phyloP scores from a whole-genome alignment of 2,888 invertebrate genomes.

The Calameuta pallipes region DNA sequence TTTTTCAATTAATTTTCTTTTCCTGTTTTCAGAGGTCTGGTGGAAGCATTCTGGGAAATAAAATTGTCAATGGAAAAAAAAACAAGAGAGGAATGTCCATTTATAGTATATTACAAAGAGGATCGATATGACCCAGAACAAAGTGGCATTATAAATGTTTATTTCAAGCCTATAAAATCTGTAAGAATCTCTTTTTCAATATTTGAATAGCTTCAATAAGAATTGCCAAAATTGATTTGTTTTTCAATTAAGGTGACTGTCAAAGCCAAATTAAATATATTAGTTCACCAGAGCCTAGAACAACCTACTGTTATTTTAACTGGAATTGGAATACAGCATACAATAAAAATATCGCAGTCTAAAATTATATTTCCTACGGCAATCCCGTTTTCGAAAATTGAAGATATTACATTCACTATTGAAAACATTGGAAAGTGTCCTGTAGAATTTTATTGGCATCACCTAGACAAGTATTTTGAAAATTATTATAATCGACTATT shows the following conservation, averaged over 20 bases:
- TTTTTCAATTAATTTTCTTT: constrained; percentile 20
- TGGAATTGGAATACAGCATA: constrained; percentile 70
- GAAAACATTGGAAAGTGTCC: constrained; percentile 75
- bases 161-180: constrained; percentile 70
- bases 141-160: constrained; percentile 69
- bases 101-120: constrained; percentile 51
- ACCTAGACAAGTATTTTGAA: constrained; percentile 72
- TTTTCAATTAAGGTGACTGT: constrained; percentile 28
- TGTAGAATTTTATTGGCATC: constrained; percentile 76
- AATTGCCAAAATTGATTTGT: neutral
- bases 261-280: constrained; percentile 52
- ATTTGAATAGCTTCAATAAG: neutral
- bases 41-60: constrained; percentile 71
- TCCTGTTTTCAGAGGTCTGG: constrained; percentile 67
- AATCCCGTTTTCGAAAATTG: constrained; percentile 72
- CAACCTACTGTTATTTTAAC: constrained; percentile 66
- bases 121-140: constrained; percentile 68
- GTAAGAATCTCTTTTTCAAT: constrained; percentile 30
- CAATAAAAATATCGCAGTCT: constrained; percentile 68
- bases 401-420: constrained; percentile 72
- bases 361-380: constrained; percentile 72
- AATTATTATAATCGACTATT: constrained; percentile 10
- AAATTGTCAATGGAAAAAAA: constrained; percentile 32
- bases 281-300: constrained; percentile 69
- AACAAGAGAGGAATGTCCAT: constrained; percentile 32